These are phyloP conservation scores for Halisarca cf. caerulea DNA, from an alignment of 37 sponge, comb jelly and placozoan species.

Conservation along the genomic window DNA sequence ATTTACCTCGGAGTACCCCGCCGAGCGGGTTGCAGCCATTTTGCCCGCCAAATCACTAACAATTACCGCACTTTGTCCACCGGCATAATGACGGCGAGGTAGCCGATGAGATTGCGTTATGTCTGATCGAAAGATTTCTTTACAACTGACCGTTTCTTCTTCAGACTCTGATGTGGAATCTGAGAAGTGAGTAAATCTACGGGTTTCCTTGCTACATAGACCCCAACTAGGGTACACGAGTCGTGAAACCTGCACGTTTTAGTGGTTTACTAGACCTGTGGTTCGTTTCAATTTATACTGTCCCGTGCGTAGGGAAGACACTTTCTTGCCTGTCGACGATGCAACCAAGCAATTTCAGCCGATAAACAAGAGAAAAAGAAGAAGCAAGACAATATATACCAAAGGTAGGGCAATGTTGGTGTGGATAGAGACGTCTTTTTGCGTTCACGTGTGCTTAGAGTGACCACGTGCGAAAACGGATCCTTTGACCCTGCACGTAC, in stretches of 20 bases:
- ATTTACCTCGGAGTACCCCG: no score
- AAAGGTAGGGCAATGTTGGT: constrained; percentile 38
- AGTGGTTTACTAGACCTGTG: no score
- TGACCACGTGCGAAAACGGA: no score
- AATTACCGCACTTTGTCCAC: no score
- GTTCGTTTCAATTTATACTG: no score
- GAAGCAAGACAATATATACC: constrained; percentile 66
- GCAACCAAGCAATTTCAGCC: not conserved
- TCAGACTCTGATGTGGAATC: constrained; percentile 11
- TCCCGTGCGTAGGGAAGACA: not conserved
- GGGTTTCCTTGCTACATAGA: not conserved
- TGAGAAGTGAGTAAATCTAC: not conserved
- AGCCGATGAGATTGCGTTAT: not conserved
- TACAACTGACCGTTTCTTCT: constrained; percentile 18
- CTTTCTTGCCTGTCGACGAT: not conserved
- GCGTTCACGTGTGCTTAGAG: no score
- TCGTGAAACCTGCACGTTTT: no score
- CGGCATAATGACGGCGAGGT: no score
- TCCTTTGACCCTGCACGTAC: no score
- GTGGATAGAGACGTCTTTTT: no score
- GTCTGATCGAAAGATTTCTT: constrained; percentile 24
- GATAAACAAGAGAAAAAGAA: constrained; percentile 7
- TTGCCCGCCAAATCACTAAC: not conserved
- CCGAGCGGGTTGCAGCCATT: not conserved
- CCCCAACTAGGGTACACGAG: no score